Percentiles rank a stretch among this genome's conserved stretches.
Conservation (phyloP, 2,888 invertebrate species). For the Desoria tigrina region DNA sequence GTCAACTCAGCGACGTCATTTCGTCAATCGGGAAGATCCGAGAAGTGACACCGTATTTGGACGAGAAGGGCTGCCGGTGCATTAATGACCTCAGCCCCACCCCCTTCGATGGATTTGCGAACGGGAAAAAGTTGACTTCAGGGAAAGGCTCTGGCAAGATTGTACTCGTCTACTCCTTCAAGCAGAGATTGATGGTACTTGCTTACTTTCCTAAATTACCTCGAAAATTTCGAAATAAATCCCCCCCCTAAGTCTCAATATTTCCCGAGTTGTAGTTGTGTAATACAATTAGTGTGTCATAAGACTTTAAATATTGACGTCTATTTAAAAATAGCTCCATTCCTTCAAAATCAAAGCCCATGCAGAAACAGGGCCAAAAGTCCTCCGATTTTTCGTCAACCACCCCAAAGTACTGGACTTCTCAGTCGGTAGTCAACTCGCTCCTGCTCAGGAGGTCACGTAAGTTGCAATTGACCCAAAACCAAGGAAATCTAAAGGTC, state of each 20-base stretch:
- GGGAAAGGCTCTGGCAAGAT: conserved; percentile 32
- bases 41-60: conserved; percentile 20
- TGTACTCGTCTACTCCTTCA: conserved; percentile 28
- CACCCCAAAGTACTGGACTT: conserved; percentile 37
- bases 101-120: conserved; percentile 26
- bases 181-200: conserved; percentile 30
- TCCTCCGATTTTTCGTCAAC: conserved; percentile 33
- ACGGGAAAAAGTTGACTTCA: conserved; percentile 29
- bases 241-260: too few relatives aligned
- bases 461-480: conserved; percentile 7
- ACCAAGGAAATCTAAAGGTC: not conserved
- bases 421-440: conserved; percentile 20
- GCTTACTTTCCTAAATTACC: too few relatives aligned
- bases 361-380: conserved; percentile 29
- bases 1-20: conserved; percentile 13
- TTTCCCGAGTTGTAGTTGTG: too few relatives aligned
- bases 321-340: conserved; percentile 24
- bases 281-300: too few relatives aligned
- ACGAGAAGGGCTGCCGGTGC: conserved; percentile 21
- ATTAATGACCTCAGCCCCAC: conserved; percentile 29
- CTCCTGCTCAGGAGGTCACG: conserved; percentile 37
- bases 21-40: conserved; percentile 27
- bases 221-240: too few relatives aligned
- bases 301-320: conserved; percentile 1
- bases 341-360: conserved; percentile 33